Evolutionary conservation across 2,113 vertebrate species (phyloP).

Genomic region (Oxyura jamaicensis): DNA sequence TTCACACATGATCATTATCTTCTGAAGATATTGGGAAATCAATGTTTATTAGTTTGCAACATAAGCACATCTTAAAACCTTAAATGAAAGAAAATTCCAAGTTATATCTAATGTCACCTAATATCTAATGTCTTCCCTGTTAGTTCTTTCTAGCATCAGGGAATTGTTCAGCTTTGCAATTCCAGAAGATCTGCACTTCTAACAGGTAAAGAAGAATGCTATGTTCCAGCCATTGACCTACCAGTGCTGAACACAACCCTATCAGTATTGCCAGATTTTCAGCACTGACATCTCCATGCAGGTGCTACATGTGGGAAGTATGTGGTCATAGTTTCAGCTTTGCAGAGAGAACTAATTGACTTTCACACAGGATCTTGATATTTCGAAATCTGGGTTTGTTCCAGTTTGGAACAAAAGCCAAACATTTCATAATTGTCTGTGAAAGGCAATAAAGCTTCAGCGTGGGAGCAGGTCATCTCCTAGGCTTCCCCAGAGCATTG

Average conservation of each 20-base stretch:
- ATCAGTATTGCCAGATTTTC: neutral
- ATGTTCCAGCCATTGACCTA: neutral
- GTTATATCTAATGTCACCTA: neutral
- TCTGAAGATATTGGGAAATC: neutral
- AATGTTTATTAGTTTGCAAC: neutral
- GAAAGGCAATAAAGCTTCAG: neutral
- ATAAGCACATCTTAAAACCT: neutral
- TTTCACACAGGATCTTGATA: conserved; percentile 15
- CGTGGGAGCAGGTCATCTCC: neutral
- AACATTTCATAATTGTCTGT: conserved; percentile 3
- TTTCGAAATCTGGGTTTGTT: conserved; percentile 21
- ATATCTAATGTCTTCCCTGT: neutral
- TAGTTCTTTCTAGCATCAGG: neutral
- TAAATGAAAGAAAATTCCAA: neutral
- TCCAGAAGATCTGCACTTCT: neutral
- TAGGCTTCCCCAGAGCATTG: neutral
- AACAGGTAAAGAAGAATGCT: neutral
- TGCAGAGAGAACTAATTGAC: neutral
- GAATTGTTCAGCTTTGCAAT: neutral
- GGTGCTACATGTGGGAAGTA: neutral
- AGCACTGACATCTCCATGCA: neutral
- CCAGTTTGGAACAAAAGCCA: neutral
- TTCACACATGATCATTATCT: neutral
- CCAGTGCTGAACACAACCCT: neutral
- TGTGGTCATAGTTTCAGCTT: conserved; percentile 34